Evolutionary conservation across 2,113 vertebrate species (phyloP).

Genomic region (Calonectris borealis): DNA sequence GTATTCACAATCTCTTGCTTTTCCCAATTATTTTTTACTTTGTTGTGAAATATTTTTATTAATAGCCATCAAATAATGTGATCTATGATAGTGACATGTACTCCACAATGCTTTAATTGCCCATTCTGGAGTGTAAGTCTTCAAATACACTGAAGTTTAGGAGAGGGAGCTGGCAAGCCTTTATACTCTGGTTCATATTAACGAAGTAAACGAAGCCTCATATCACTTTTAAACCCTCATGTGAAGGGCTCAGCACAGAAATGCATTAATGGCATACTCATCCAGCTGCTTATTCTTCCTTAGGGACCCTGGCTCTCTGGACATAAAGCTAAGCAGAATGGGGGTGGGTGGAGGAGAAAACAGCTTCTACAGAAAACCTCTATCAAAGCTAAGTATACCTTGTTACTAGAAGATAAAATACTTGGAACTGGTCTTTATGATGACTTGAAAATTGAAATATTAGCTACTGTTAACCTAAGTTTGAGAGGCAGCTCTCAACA

Average conservation of each 20-base stretch:
- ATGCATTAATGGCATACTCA: not conserved
- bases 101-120: not conserved
- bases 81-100: not conserved
- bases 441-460: not conserved
- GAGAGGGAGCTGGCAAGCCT: not conserved
- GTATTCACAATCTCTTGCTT: not conserved
- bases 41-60: not conserved
- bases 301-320: not conserved
- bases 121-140: not conserved
- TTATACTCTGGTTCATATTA: not conserved
- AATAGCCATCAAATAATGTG: not conserved
- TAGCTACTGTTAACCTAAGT: not conserved
- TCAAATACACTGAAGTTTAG: not conserved
- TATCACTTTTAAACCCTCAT: not conserved
- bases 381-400: not conserved
- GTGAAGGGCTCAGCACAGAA: not conserved
- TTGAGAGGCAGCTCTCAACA: not conserved
- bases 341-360: not conserved
- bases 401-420: not conserved
- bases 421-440: not conserved
- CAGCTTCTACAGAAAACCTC: not conserved
- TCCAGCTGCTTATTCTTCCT: not conserved
- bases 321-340: not conserved
- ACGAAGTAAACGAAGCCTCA: not conserved
- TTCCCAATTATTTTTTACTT: not conserved